phyloP scores from a whole-genome alignment of 2,888 invertebrate genomes.

The Oxystoma pomonae region DNA sequence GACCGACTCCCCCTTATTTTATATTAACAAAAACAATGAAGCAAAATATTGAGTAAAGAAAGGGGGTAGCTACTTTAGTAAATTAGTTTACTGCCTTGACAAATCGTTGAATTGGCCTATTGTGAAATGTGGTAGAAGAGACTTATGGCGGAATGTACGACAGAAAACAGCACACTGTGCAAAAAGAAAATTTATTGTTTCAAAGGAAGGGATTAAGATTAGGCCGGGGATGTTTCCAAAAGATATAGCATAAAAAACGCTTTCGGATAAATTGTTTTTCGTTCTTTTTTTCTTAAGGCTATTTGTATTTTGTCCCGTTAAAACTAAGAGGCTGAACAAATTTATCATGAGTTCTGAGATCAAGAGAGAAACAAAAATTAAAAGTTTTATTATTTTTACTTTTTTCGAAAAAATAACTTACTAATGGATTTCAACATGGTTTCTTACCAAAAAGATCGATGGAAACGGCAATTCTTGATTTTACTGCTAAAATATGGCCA shows the following conservation, averaged over 20 bases:
- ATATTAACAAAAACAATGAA: constrained; percentile 25
- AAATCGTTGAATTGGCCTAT: constrained; percentile 29
- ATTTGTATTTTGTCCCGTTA: too few species aligned
- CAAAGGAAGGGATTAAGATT: constrained; percentile 2
- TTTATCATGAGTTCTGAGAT: too few species aligned
- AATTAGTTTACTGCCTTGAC: constrained; percentile 28
- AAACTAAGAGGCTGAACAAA: too few species aligned
- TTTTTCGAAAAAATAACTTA: too few species aligned
- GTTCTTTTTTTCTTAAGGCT: too few species aligned
- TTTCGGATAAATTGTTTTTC: background rate
- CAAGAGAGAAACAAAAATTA: too few species aligned
- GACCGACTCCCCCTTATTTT: background rate
- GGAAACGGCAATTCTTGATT: too few species aligned
- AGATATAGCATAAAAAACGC: background rate
- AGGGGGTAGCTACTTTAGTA: constrained; percentile 18
- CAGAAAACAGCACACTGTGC: constrained; percentile 14
- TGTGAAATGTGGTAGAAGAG: constrained; percentile 34
- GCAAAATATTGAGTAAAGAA: constrained; percentile 19
- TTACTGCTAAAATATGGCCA: too few species aligned
- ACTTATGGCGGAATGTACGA: constrained; percentile 27
- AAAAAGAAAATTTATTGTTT: background rate
- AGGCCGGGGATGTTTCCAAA: background rate
- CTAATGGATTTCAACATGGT: too few species aligned
- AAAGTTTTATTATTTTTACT: too few species aligned
- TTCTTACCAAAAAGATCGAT: too few species aligned